Evolutionary conservation across 2,888 invertebrate species (phyloP).

Genomic region (Corbicula japonica): DNA sequence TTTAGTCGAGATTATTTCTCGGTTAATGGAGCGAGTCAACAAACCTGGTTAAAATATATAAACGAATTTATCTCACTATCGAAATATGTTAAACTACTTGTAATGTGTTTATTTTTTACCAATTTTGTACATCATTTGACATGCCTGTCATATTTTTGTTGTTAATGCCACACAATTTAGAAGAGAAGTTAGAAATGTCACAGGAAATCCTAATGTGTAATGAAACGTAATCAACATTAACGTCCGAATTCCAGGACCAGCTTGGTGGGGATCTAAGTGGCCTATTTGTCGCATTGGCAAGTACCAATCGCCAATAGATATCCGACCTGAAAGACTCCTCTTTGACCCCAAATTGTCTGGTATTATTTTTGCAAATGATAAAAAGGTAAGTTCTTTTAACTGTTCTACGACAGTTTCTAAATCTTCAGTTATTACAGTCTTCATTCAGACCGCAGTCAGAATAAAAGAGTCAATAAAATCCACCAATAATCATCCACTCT

Average conservation of each 20-base stretch:
- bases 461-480: too few species aligned
- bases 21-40: too few species aligned
- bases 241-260: conserved; percentile 91
- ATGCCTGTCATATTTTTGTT: background rate
- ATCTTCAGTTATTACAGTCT: background rate
- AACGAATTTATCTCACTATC: background rate
- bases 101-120: background rate
- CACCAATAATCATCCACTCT: too few species aligned
- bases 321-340: conserved; percentile 96
- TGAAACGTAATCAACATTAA: background rate
- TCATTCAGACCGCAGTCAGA: background rate
- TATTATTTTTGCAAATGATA: conserved; percentile 65
- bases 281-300: conserved; percentile 98
- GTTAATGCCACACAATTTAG: background rate
- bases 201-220: background rate
- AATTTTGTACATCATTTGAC: background rate
- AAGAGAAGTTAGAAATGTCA: background rate
- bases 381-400: conserved; percentile 54
- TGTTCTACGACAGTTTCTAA: too few species aligned
- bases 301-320: conserved; percentile 98
- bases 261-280: conserved; percentile 99
- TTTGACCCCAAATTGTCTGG: conserved; percentile 98
- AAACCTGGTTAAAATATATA: too few species aligned
- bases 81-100: background rate
- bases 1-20: too few species aligned